These are phyloP conservation scores for Dendronephthya gigantea DNA, from an alignment of 64 coral and sea anemone genomes.

Conservation along the genomic window DNA sequence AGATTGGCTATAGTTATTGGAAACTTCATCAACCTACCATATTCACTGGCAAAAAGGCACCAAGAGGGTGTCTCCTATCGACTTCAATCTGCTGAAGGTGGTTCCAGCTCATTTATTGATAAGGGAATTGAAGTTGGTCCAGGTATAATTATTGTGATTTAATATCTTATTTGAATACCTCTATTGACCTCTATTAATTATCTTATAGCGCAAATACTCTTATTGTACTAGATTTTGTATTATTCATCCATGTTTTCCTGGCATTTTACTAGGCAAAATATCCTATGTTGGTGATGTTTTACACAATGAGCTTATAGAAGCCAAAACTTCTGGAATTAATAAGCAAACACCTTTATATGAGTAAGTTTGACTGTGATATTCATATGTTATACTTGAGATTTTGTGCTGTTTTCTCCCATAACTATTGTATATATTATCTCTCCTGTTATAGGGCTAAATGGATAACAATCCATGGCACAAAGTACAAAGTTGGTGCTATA, in stretches of 20 bases:
- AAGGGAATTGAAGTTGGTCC: constrained; percentile 48
- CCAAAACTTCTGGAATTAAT: not conserved
- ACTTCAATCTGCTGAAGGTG: constrained; percentile 44
- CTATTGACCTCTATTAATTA: not conserved
- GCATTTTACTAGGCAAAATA: not conserved
- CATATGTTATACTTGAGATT: not conserved
- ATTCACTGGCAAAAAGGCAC: constrained; percentile 44
- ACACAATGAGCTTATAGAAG: not conserved
- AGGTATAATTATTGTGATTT: constrained; percentile 16
- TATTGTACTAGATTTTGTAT: too few relatives aligned
- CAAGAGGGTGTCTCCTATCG: constrained; percentile 49
- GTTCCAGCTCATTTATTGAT: constrained; percentile 44
- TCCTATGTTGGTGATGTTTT: constrained; percentile 7
- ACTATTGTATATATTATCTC: too few relatives aligned
- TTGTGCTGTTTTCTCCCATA: not conserved
- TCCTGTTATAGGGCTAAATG: constrained; percentile 1
- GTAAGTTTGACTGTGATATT: not conserved
- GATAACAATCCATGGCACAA: constrained; percentile 4
- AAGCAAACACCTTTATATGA: not conserved
- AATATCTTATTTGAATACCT: not conserved
- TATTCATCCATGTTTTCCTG: too few relatives aligned
- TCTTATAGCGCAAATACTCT: too few relatives aligned
- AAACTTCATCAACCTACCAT: constrained; percentile 54
- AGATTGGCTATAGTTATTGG: constrained; percentile 17
- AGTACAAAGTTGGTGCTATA: constrained; percentile 22